Evolutionary conservation across 2,888 invertebrate species (phyloP).

Genomic region (Vannuccia rotundouncinata): DNA sequence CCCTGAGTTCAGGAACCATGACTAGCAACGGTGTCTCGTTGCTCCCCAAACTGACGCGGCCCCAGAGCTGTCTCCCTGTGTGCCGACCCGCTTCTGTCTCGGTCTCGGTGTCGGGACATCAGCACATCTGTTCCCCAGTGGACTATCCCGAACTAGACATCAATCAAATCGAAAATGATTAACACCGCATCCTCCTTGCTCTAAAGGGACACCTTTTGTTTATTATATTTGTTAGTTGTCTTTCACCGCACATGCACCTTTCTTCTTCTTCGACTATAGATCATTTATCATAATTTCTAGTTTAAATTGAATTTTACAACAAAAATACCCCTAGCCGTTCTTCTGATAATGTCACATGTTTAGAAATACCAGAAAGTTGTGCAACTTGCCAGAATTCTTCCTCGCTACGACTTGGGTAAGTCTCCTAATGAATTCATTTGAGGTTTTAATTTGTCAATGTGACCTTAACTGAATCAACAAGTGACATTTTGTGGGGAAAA

Average conservation of each 20-base stretch:
- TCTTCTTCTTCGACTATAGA: no score
- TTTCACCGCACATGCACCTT: neutral
- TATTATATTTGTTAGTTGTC: constrained; percentile 9
- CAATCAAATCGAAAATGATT: constrained; percentile 8
- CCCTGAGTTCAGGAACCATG: neutral
- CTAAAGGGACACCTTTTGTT: no score
- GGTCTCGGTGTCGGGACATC: neutral
- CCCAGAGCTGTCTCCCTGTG: constrained; percentile 1
- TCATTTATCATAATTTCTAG: no score
- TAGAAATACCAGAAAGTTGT: neutral
- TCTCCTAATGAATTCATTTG: neutral
- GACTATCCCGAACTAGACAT: constrained; percentile 3
- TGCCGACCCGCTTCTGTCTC: neutral
- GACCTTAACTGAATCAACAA: neutral
- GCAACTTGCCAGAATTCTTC: no score
- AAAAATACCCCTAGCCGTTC: neutral
- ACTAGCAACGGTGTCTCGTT: neutral
- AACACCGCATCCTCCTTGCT: neutral
- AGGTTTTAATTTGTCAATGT: neutral
- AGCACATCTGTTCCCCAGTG: neutral
- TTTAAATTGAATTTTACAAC: no score
- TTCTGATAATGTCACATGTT: neutral
- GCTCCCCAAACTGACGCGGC: neutral
- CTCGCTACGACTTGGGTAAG: no score
- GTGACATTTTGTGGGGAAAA: neutral